Evolutionary conservation across 2,888 invertebrate species (phyloP), one percentile per base, ranked within the genome.

Genomic region (Lycaena phlaeas): DNA sequence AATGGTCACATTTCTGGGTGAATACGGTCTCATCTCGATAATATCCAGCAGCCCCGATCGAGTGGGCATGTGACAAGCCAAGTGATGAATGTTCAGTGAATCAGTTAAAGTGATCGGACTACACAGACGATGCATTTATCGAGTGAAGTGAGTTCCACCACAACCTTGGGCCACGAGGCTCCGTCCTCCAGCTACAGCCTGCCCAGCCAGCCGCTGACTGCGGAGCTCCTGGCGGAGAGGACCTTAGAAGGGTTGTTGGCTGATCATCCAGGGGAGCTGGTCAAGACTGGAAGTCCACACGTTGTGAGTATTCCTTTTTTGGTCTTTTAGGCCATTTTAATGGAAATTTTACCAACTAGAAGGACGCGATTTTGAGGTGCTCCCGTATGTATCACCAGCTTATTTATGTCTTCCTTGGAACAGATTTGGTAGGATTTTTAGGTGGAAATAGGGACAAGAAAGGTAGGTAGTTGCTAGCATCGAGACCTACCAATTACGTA

Each of bases 231-330:
- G 51, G 92, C 94, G 34, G 95, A 95, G 64, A 86, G 94, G 50
- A 94, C 95, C 2, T 78, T 95, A 48, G 94, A 94, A 66, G 92
- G 93, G 37, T 85, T 95, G 46, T 78, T 96, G 45, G 92, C 94
- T 40, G 96, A 96, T 63, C 96, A 96, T 79, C 95, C 96, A 2
- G 96, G 96, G 11, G 95, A 96, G 77, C 84, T 98, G 52, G 92
- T 97, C 45, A 89, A 96, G 66, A 98, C 98, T 52, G 98, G 97
- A n/a, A 91, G 93, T 64, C 97, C 97, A 1, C 93, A 96, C 85
- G 92, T 98, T 71, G 92, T 97, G 57, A 82, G 86, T 76, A 45
- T 12, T n/a, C n/a, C n/a, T n/a, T n/a, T n/a, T n/a, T n/a, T n/a
- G n/a, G n/a, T n/a, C n/a, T n/a, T n/a, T n/a, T n/a, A n/a, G n/a